Conservation (phyloP, 2,113 vertebrate species). For the Anseranas semipalmata region DNA sequence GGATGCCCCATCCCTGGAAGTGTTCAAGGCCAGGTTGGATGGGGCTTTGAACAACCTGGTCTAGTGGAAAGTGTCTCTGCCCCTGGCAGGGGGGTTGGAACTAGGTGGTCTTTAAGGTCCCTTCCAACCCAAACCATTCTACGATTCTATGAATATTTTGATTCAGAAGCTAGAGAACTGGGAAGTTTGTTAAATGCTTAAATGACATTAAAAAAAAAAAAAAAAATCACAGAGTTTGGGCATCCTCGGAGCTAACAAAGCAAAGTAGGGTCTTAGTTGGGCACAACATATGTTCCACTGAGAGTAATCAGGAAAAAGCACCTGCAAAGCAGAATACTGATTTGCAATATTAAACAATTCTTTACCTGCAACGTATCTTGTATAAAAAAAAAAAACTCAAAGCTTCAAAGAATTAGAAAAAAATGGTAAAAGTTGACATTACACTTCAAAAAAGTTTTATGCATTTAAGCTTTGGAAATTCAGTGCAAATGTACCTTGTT, state of each 20-base stretch:
- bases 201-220: not conserved
- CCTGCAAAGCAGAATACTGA: not conserved
- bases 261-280: not conserved
- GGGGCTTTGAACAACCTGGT: no score
- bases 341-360: not conserved
- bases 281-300: not conserved
- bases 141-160: not conserved
- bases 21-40: no score
- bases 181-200: not conserved
- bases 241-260: not conserved
- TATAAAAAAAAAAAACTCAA: not conserved
- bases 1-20: no score
- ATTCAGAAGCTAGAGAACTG: not conserved
- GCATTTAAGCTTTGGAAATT: not conserved
- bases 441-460: not conserved
- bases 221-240: no score
- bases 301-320: not conserved
- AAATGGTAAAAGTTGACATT: not conserved
- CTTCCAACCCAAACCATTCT: no score
- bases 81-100: no score
- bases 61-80: no score
- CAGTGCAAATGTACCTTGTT: not conserved
- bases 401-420: not conserved
- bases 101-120: no score
- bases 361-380: not conserved